Evolutionary conservation across 2,888 invertebrate species (phyloP), one percentile per base, ranked within the genome.

Genomic region (Sturmia bella): DNA sequence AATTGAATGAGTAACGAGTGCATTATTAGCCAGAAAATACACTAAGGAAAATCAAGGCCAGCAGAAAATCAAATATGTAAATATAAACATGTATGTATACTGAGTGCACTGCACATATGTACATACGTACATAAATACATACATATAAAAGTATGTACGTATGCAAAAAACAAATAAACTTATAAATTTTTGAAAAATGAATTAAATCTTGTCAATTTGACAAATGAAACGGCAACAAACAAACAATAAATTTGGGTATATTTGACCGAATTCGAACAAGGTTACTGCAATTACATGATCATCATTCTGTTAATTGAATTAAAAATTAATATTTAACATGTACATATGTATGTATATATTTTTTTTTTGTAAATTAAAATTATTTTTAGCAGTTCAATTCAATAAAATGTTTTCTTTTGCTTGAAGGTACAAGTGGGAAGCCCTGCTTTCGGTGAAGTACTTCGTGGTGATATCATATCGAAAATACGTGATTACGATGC

Each of bases 401-500:
- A 32, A 32, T 3, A 32, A 52, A 21, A 27, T 73, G 27, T 15
- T 45, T 13, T 39, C 41, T 56, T 39, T 63, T 5, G 0, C 39
- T 43, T 17, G 57, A 84, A 98, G 98, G 97, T 98, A 89, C 95
- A 96, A 87, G 94, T 94, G 76, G 96, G 96, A 84, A 95, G 95
- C 83, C 97, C 97, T 1, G 94, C 96, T n/a, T 95, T 96, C 87
- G 95, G 95, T 68, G 95, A 95, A 87, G 93, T 98, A 85, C 93
- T 95, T 86, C 94, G 96, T 85, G 98, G 98, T 85, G 98, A 98
- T 92, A 94, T 98, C 88, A 95, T 98, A 88, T 93, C 95, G 86
- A 96, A 97, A 92, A 95, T 98, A 87, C 96, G 95, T 89, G 96
- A 96, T 89, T 96, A 96, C 91, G 97, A 98, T 92, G 94, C 96